These are phyloP conservation scores for Podarcis siculus DNA, from an alignment of 2,797 vertebrate genomes.

Conservation along the genomic window DNA sequence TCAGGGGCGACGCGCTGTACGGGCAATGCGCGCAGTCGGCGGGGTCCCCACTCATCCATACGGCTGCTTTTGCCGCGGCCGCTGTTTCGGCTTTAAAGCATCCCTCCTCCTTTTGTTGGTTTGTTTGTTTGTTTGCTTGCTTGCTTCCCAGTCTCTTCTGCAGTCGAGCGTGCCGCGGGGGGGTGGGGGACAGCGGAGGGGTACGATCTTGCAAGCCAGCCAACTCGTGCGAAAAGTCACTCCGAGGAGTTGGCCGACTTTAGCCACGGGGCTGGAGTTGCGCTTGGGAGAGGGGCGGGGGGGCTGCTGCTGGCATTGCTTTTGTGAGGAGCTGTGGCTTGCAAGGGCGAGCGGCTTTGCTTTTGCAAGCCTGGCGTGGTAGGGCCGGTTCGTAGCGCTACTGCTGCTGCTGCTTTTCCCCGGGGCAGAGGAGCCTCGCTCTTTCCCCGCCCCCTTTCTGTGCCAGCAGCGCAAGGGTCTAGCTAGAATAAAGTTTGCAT, in stretches of 20 bases:
- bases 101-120: too few relatives aligned
- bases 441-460: too few relatives aligned
- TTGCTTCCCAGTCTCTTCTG: background rate
- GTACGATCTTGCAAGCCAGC: background rate
- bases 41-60: background rate
- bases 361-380: background rate
- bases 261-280: background rate
- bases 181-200: background rate
- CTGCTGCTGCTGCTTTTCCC: too few relatives aligned
- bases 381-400: background rate
- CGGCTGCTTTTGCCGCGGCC: background rate
- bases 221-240: background rate
- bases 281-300: background rate
- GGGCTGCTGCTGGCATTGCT: background rate
- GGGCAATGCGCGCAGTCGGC: background rate
- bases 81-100: too few relatives aligned
- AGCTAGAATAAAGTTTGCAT: background rate
- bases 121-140: background rate
- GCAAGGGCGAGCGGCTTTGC: background rate
- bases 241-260: background rate
- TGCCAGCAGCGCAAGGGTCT: background rate
- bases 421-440: too few relatives aligned
- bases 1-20: background rate
- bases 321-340: background rate
- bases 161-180: background rate